A percentile compares a stretch with the other conserved stretches of the same genome.
Evolutionary conservation across 2,888 invertebrate genomes (phyloP).

Genomic region (Salpingus planirostris): DNA sequence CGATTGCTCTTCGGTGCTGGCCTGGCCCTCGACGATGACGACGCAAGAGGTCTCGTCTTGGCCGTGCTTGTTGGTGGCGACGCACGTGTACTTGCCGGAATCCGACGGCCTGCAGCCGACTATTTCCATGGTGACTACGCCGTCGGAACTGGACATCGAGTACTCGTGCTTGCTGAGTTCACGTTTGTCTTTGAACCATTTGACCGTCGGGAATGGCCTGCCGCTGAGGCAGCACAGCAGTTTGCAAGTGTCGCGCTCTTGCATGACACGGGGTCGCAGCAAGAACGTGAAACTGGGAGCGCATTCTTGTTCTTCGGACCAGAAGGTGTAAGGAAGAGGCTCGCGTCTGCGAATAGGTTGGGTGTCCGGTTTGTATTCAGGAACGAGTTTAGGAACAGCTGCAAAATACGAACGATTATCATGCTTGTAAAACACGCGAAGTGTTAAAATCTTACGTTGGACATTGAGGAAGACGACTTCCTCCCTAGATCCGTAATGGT

Average conservation of each 20-base stretch:
- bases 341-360: conserved; percentile 70
- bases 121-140: conserved; percentile 96
- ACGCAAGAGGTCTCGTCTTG: conserved; percentile 92
- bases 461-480: conserved; percentile 96
- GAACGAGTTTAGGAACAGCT: conserved; percentile 67
- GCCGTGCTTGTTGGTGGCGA: conserved; percentile 89
- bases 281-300: conserved; percentile 98
- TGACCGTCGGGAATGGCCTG: conserved; percentile 88
- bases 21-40: conserved; percentile 87
- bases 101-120: conserved; percentile 89
- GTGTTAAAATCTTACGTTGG: conserved; percentile 75
- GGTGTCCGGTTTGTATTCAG: conserved; percentile 58
- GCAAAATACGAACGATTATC: conserved; percentile 23
- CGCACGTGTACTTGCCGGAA: conserved; percentile 92
- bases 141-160: conserved; percentile 84
- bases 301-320: conserved; percentile 88
- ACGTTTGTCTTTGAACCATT: conserved; percentile 85
- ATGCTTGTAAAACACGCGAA: no score
- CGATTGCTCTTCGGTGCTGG: conserved; percentile 69
- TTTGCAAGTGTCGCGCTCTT: conserved; percentile 92
- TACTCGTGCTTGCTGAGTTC: conserved; percentile 88
- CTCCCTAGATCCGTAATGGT: conserved; percentile 91
- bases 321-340: conserved; percentile 76
- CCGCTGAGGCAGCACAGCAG: conserved; percentile 93
- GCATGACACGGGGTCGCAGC: conserved; percentile 96